Conservation (phyloP, 1,140 invertebrate genomes). For the Anastrepha obliqua region DNA sequence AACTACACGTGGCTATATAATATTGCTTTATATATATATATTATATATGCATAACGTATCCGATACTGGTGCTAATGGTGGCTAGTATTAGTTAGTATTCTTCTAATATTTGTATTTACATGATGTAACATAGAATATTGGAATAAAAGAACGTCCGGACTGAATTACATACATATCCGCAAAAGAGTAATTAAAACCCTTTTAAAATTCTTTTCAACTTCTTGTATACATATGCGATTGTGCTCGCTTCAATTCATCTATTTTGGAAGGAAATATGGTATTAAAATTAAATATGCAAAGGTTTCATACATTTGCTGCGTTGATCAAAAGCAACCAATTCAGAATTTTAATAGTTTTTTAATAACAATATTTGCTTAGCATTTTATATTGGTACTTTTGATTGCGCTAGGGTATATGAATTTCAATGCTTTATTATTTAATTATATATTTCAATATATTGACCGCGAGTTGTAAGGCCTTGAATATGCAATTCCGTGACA, state of each 20-base stretch:
- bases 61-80: too few relatives aligned
- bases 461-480: neutral
- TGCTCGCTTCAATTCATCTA: neutral
- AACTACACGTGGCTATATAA: neutral
- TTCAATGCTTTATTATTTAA: too few relatives aligned
- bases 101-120: neutral
- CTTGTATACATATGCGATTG: too few relatives aligned
- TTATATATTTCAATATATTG: neutral
- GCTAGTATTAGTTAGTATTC: neutral
- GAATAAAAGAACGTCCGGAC: neutral
- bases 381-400: neutral
- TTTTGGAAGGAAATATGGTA: neutral
- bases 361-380: neutral
- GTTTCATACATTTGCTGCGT: neutral
- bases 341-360: constrained; percentile 3
- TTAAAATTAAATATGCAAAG: neutral
- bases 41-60: too few relatives aligned
- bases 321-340: neutral
- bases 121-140: neutral
- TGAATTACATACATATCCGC: neutral
- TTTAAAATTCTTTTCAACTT: too few relatives aligned
- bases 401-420: too few relatives aligned
- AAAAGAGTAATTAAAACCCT: too few relatives aligned
- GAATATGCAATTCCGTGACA: neutral
- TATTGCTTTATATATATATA: too few relatives aligned